These are phyloP conservation scores for Littorina saxatilis DNA, from an alignment of 1,140 invertebrate species.

Conservation along the genomic window DNA sequence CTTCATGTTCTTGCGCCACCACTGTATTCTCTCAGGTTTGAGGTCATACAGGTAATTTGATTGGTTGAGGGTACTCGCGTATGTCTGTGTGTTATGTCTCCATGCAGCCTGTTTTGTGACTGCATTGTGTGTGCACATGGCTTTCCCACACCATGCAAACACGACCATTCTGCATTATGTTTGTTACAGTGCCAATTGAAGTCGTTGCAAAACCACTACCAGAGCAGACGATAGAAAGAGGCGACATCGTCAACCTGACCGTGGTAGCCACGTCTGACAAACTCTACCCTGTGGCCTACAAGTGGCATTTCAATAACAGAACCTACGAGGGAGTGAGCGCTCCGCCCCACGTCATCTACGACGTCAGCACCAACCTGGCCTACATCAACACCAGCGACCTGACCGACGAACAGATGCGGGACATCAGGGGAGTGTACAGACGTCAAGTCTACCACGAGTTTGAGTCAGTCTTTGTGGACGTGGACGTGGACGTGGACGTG, in stretches of 20 bases:
- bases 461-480: constrained; percentile 9
- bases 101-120: not conserved
- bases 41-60: too few relatives aligned
- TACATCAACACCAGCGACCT: not conserved
- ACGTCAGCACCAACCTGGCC: too few relatives aligned
- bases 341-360: constrained; percentile 25
- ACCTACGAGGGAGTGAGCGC: constrained; percentile 1
- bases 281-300: too few relatives aligned
- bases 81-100: not conserved
- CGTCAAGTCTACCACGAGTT: too few relatives aligned
- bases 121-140: not conserved
- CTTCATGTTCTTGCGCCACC: not conserved
- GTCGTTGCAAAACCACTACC: too few relatives aligned
- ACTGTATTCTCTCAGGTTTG: not conserved
- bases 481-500: constrained; percentile 23
- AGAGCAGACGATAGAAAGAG: too few relatives aligned
- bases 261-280: too few relatives aligned
- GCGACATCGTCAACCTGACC: too few relatives aligned
- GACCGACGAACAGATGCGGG: not conserved
- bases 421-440: too few relatives aligned
- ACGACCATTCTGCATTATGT: constrained; percentile 16
- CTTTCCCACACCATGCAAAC: constrained; percentile 18
- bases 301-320: constrained; percentile 37
- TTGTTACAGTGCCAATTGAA: too few relatives aligned
- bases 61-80: too few relatives aligned